Percentiles rank a stretch among this genome's conserved stretches.
Conservation (phyloP, 2,113 vertebrate species). For the Onychorhynchus coronatus region DNA sequence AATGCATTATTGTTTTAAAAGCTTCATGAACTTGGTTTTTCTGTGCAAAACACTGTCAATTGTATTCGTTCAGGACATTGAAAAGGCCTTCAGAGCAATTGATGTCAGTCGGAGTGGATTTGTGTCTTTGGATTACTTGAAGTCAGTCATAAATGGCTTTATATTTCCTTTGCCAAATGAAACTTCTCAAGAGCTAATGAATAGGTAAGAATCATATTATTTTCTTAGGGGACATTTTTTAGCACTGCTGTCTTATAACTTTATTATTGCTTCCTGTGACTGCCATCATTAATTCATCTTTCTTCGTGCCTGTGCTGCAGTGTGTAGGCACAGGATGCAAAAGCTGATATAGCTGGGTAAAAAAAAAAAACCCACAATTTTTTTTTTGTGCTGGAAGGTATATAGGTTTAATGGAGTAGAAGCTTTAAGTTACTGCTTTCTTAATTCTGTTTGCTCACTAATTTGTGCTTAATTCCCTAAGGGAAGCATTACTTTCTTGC, state of each 20-base stretch:
- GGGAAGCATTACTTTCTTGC: neutral
- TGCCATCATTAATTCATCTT: conserved; percentile 24
- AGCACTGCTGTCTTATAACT: neutral
- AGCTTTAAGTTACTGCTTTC: neutral
- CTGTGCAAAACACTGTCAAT: conserved; percentile 10
- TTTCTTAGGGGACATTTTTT: conserved; percentile 19
- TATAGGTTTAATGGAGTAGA: neutral
- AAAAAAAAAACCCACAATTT: neutral
- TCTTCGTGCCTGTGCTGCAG: neutral
- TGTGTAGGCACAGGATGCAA: neutral
- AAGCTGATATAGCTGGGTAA: neutral
- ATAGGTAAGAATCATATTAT: conserved; percentile 69
- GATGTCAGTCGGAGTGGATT: conserved; percentile 69
- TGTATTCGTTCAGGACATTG: conserved; percentile 42
- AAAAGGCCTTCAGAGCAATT: conserved; percentile 73
- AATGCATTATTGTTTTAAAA: conserved; percentile 2
- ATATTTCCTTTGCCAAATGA: conserved; percentile 71
- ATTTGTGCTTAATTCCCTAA: conserved; percentile 5
- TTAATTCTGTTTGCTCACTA: neutral
- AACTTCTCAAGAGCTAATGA: conserved; percentile 78
- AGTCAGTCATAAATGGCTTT: conserved; percentile 76
- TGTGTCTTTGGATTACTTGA: conserved; percentile 75
- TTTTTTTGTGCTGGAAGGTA: neutral
- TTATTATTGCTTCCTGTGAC: conserved; percentile 5
- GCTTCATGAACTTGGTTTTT: neutral